Conservation (phyloP, 1,140 invertebrate genomes). For the Drosophila pseudoobscura region DNA sequence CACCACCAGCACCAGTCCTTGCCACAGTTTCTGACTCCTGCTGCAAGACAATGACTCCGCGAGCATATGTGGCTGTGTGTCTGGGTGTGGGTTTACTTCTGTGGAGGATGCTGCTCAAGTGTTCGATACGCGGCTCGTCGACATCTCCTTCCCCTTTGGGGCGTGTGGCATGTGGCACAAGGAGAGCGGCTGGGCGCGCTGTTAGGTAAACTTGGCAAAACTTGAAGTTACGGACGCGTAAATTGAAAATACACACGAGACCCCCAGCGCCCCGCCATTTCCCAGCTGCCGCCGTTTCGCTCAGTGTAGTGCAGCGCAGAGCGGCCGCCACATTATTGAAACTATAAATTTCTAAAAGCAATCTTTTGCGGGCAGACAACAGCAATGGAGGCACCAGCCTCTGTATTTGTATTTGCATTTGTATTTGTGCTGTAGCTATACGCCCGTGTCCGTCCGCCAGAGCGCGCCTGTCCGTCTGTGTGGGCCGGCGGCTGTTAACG, state of each 20-base stretch:
- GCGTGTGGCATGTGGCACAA: neutral
- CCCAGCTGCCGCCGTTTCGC: conserved; percentile 32
- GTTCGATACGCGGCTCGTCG: conserved; percentile 63
- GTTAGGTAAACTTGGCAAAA: conserved; percentile 71
- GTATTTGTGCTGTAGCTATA: conserved; percentile 36
- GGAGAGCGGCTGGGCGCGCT: conserved; percentile 2
- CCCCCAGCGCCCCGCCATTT: conserved; percentile 18
- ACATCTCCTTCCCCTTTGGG: conserved; percentile 32
- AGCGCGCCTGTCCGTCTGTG: conserved; percentile 22
- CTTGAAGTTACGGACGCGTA: conserved; percentile 81
- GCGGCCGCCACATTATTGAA: conserved; percentile 76
- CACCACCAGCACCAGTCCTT: neutral
- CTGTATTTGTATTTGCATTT: conserved; percentile 31
- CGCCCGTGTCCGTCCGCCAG: conserved; percentile 34
- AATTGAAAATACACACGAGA: conserved; percentile 81
- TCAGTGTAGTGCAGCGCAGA: conserved; percentile 44
- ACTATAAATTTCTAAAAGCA: conserved; percentile 80
- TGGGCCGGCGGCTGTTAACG: conserved; percentile 43
- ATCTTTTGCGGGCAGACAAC: conserved; percentile 78
- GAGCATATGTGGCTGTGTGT: neutral
- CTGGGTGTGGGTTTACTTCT: neutral
- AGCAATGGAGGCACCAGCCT: conserved; percentile 16
- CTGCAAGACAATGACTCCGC: conserved; percentile 12
- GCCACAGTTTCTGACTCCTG: conserved; percentile 36
- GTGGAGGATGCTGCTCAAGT: conserved; percentile 55